Evolutionary conservation across 2,797 vertebrate genomes (phyloP).

Genomic region (Tympanoctomys barrerae): DNA sequence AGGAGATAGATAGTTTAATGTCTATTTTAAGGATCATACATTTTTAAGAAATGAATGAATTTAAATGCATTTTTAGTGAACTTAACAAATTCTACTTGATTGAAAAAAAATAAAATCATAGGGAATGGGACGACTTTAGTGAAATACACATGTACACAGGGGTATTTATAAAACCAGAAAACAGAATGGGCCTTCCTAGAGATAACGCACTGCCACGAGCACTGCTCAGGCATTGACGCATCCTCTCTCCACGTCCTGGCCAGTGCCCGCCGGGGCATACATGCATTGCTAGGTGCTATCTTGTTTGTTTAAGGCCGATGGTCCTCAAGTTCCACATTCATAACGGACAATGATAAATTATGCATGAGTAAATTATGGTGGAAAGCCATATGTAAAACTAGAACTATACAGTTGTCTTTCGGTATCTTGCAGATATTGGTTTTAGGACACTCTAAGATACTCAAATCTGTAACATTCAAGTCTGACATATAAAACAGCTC

Average conservation of each 20-base stretch:
- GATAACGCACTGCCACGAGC: neutral
- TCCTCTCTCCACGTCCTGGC: neutral
- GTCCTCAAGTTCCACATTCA: neutral
- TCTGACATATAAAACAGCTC: neutral
- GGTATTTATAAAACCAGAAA: neutral
- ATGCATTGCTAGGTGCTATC: constrained; percentile 11
- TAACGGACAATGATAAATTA: neutral
- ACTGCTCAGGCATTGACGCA: neutral
- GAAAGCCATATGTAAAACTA: neutral
- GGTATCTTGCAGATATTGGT: neutral
- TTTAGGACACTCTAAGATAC: neutral
- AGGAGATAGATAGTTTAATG: neutral
- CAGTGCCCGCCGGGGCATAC: neutral
- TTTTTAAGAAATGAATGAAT: constrained; percentile 32
- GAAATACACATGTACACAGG: neutral
- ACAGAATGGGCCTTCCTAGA: neutral
- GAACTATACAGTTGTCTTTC: neutral
- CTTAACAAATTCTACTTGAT: neutral
- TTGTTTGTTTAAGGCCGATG: neutral
- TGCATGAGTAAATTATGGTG: neutral
- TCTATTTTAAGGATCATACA: neutral
- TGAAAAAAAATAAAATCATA: constrained; percentile 43
- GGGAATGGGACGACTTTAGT: neutral
- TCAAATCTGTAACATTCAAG: neutral
- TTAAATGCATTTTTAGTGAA: constrained; percentile 21